Base-by-base conservation (phyloP, 2,888 invertebrate species). In the Gymnoscelis rufifasciata region DNA sequence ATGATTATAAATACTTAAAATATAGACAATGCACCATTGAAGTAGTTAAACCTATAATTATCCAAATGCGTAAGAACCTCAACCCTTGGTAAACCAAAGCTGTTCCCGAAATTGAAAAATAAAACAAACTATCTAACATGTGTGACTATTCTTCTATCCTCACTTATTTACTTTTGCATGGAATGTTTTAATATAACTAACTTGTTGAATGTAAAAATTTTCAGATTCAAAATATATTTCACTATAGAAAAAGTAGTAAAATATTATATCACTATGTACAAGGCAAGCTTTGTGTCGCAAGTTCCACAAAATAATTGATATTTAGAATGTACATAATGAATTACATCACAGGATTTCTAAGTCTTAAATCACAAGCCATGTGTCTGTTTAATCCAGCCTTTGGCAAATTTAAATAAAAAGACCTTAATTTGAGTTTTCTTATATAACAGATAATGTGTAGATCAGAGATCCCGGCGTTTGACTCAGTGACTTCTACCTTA, bases 21-120 rank as follows among this genome's bases (percentile, higher is more conserved):
- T 50, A 60, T 48, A 52, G 54, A 62, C 51, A 62, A 70, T 68
- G 73, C 74, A 76, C 75, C 64, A 69, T 30, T 47, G 53, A 59
- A 54, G 11, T 67, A 74, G 71, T 73, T 74, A 61, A 63, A 19
- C 13, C 53, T 41, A 40, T 54, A 58, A 51, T 43, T 42, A 43
- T 19, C 40, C 43, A 48, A 44, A 49, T 45, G 44, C 49, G 38
- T 42, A 8, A 14, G 19, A 41, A 38, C 15, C 28, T 15, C 26
- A 38, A 10, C 15, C 41, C 26, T 45, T 38, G 44, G 36, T 23
- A 28, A 40, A 37, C 30, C 44, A 44, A 33, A 26, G 48, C 48
- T 44, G 28, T 44, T 40, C 37, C 44, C 41, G 23, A 44, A 41
- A 42, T 11, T 49, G n/a, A n/a, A n/a, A n/a, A n/a, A n/a, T n/a